Conservation (phyloP, 2,113 vertebrate genomes). For the Gavia stellata region DNA sequence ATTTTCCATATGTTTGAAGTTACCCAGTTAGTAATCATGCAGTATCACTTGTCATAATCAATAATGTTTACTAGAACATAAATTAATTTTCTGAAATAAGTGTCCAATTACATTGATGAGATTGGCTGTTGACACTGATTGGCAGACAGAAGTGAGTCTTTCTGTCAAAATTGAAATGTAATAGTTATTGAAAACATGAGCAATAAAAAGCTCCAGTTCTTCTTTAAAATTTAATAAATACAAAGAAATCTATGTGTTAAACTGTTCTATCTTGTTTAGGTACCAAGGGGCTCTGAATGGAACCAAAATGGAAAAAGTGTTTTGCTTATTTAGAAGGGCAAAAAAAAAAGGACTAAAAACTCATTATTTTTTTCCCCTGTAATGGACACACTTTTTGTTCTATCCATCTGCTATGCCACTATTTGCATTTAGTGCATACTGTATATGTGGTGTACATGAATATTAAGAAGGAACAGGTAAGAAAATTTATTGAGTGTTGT, state of each 20-base stretch:
- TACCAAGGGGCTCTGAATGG: neutral
- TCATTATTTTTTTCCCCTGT: neutral
- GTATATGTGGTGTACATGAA: neutral
- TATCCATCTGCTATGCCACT: neutral
- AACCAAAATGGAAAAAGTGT: neutral
- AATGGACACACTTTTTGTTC: neutral
- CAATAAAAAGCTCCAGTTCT: neutral
- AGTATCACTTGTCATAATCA: slow-evolving; percentile 54
- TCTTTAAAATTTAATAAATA: slow-evolving; percentile 33
- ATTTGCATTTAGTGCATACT: neutral
- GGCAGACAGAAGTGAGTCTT: slow-evolving; percentile 27
- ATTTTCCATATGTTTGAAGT: slow-evolving; percentile 40
- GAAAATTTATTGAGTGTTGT: neutral
- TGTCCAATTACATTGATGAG: slow-evolving; percentile 36
- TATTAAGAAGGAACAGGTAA: neutral
- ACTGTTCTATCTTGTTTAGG: neutral
- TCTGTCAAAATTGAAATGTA: slow-evolving; percentile 19
- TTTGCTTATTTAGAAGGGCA: neutral
- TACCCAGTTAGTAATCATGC: slow-evolving; percentile 15
- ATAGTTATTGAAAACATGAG: slow-evolving; percentile 13
- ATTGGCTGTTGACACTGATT: slow-evolving; percentile 57
- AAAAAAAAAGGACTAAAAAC: fast-evolving
- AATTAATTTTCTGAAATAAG: slow-evolving; percentile 47
- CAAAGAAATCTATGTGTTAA: neutral
- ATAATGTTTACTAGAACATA: slow-evolving; percentile 1